These are phyloP conservation scores for Samia ricini DNA, from an alignment of 1,140 invertebrate species.

Conservation along the genomic window DNA sequence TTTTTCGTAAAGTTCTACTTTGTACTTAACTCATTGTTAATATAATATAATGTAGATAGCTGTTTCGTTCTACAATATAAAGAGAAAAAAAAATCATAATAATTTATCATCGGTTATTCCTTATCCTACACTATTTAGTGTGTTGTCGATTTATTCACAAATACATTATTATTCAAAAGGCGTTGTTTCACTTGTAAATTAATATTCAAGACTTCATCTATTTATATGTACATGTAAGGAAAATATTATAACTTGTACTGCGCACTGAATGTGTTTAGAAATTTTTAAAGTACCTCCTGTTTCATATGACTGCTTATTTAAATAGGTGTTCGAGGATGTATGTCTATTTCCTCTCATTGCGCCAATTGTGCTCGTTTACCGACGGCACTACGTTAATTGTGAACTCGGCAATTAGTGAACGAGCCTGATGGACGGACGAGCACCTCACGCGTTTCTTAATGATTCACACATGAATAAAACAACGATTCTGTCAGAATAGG, in stretches of 20 bases:
- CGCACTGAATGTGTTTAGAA: neutral
- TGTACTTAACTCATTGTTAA: neutral
- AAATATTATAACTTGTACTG: neutral
- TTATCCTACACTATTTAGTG: neutral
- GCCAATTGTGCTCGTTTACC: conserved; percentile 68
- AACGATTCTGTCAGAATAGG: too few species aligned
- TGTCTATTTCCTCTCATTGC: conserved; percentile 65
- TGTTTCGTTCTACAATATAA: neutral
- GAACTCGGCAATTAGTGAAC: conserved; percentile 55
- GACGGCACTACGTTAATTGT: conserved; percentile 64
- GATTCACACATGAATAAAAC: too few species aligned
- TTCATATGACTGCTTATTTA: conserved; percentile 4
- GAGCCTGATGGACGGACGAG: conserved; percentile 36
- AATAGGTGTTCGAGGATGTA: conserved; percentile 42
- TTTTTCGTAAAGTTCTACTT: too few species aligned
- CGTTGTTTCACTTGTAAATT: neutral
- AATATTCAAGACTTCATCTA: neutral
- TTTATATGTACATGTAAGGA: neutral
- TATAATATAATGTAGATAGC: neutral
- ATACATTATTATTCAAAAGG: neutral
- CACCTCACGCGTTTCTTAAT: conserved; percentile 42
- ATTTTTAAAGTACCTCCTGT: neutral
- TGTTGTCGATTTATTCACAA: neutral
- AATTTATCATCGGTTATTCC: neutral
- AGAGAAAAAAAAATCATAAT: neutral